These are phyloP conservation scores for Plestiodon gilberti DNA, from an alignment of 2,113 vertebrate genomes.

Conservation along the genomic window DNA sequence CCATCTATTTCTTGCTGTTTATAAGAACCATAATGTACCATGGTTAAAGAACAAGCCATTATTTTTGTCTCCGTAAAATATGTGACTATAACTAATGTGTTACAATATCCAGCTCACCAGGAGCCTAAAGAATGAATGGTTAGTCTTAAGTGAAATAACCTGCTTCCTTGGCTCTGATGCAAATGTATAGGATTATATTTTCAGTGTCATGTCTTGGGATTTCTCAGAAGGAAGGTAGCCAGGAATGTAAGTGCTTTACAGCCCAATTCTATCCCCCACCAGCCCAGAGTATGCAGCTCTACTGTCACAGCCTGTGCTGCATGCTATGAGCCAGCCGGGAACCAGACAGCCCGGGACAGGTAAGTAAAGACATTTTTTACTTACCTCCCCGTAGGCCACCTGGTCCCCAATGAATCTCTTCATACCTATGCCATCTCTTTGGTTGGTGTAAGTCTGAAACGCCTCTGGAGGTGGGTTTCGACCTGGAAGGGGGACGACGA, in stretches of 20 bases:
- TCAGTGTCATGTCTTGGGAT: constrained; percentile 23
- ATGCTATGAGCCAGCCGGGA: no score
- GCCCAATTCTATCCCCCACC: no score
- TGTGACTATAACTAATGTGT: constrained; percentile 57
- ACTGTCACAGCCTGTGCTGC: no score
- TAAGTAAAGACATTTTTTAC: no score
- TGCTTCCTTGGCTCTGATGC: constrained; percentile 50
- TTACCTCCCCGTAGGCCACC: no score
- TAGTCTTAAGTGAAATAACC: constrained; percentile 48
- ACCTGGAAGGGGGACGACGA: no score
- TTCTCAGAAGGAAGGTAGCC: constrained; percentile 33
- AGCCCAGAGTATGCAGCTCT: no score
- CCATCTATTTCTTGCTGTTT: constrained; percentile 40
- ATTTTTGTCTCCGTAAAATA: constrained; percentile 49
- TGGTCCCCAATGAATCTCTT: no score
- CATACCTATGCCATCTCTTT: no score
- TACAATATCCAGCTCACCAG: constrained; percentile 38
- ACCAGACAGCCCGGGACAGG: no score
- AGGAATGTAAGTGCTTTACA: constrained; percentile 19
- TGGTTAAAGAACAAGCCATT: constrained; percentile 25
- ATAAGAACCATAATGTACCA: constrained; percentile 20
- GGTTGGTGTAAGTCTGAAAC: no score
- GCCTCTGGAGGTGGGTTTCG: no score
- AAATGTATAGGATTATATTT: constrained; percentile 40
- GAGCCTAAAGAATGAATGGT: constrained; percentile 43